Base-by-base conservation (phyloP, 2,113 vertebrate species). In the Centrocercus urophasianus region DNA sequence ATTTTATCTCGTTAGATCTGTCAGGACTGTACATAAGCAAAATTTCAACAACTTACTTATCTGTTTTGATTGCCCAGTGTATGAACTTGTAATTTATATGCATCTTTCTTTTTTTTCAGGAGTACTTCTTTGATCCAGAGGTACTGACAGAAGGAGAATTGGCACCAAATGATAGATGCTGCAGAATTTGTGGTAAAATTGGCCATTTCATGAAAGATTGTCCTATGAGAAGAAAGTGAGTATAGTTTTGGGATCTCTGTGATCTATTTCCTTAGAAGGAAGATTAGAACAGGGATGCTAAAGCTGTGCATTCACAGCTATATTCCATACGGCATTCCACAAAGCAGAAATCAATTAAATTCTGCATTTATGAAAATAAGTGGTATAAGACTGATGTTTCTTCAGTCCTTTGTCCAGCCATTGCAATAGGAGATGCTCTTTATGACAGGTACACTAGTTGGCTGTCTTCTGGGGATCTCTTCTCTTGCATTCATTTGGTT, bases 161-260 rank as follows among this genome's bases (percentile, higher is more conserved):
- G 93, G 99, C 99, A 63, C 99, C 99, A 63, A 99, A 99, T 91
- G 99, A 99, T 85, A 98, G 99, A 94, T 99, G 99, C 96, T 99
- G 99, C 94, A 97, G 99, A 83, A 99, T 99, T 86, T 99, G 99
- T 97, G 99, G 99, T 70, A 99, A 99, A 98, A 99, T 99, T 11
- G 99, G 99, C 42, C 99, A 99, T 97, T 99, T 99, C 81, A 98
- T 99, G 98, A 99, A 99, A 96, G 99, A 99, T 82, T 99, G 99
- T 82, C 99, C 99, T 45, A 96, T 99, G 98, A 98, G 98, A 65
- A 98, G 98, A 95, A 99, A 98, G 99, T 99, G 96, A 93, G 98
- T 97, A 81, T 40, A 36, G 48, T 83, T 72, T 27, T 83, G 60
- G 21, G 32, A 30, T 50, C 13, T 60, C 8, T 52, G 28, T 71